These are phyloP conservation scores for Drosophila siamana DNA, from an alignment of 2,888 invertebrate species.

Conservation along the genomic window DNA sequence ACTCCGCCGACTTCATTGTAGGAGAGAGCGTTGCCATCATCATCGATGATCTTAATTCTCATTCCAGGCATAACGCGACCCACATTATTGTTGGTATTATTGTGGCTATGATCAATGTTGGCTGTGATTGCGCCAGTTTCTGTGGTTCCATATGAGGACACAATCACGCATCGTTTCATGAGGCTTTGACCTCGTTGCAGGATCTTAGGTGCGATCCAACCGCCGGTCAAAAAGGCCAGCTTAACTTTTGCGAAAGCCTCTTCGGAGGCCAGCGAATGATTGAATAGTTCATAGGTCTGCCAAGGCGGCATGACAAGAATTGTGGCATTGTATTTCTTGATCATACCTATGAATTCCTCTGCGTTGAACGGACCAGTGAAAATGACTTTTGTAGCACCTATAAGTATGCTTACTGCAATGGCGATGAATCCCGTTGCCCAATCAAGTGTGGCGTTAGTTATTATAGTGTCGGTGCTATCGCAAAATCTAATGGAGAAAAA, in stretches of 20 bases:
- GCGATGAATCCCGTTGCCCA: constrained; percentile 69
- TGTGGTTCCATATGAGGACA: constrained; percentile 58
- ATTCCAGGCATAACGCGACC: constrained; percentile 65
- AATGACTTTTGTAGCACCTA: constrained; percentile 55
- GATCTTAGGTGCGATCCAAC: constrained; percentile 47
- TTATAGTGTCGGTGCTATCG: constrained; percentile 47
- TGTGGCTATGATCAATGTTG: constrained; percentile 39
- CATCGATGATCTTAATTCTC: constrained; percentile 64
- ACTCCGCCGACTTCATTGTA: constrained; percentile 76
- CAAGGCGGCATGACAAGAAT: constrained; percentile 54
- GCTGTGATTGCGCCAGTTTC: constrained; percentile 55
- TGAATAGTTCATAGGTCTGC: constrained; percentile 54
- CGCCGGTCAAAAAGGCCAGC: constrained; percentile 51
- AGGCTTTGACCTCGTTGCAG: constrained; percentile 40
- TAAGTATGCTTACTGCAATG: constrained; percentile 32
- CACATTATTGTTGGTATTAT: constrained; percentile 50
- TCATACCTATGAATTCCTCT: constrained; percentile 45
- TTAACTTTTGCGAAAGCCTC: constrained; percentile 33
- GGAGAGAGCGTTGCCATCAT: constrained; percentile 63
- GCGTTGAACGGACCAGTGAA: constrained; percentile 55
- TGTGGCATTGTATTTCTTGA: constrained; percentile 60
- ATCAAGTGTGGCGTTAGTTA: constrained; percentile 67
- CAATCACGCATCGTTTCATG: constrained; percentile 34
- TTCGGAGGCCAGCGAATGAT: constrained; percentile 43
- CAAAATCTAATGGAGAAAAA: constrained; percentile 27